Percentiles rank a stretch among this genome's conserved stretches.
Evolutionary conservation across 92 coral and sea anemone species (phyloP).

Genomic region (Porites divaricata): DNA sequence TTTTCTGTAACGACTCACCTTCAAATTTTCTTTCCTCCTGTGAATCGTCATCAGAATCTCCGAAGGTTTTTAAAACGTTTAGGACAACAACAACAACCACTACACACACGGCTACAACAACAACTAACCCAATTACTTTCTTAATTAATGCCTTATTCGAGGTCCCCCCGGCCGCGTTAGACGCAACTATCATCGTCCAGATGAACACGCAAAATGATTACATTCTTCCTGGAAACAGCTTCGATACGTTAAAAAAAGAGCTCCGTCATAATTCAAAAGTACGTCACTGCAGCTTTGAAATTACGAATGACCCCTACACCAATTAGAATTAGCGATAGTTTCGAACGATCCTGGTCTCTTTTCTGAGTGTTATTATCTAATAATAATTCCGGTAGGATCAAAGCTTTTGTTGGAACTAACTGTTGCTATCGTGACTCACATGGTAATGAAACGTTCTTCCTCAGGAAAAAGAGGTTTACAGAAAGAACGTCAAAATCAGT

Average conservation of each 20-base stretch:
- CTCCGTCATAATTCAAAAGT: not conserved
- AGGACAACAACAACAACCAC: slow-evolving; percentile 57
- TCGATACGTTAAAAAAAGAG: not conserved
- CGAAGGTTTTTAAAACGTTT: slow-evolving; percentile 73
- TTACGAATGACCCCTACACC: not conserved
- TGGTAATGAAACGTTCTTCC: too few species aligned
- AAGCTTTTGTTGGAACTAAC: too few species aligned
- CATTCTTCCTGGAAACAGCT: not conserved
- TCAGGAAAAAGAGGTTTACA: too few species aligned
- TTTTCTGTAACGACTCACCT: slow-evolving; percentile 5
- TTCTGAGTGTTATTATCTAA: too few species aligned
- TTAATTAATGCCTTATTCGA: slow-evolving; percentile 29
- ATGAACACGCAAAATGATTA: not conserved
- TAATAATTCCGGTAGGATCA: too few species aligned
- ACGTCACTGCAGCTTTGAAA: not conserved
- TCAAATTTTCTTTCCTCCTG: slow-evolving; percentile 5
- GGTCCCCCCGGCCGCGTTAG: not conserved
- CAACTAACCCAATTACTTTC: slow-evolving; percentile 56
- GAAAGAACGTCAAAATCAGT: too few species aligned
- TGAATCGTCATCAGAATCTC: slow-evolving; percentile 30
- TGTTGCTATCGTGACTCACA: too few species aligned
- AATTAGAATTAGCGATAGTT: not conserved
- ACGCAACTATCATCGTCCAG: not conserved
- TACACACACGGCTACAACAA: slow-evolving; percentile 63
- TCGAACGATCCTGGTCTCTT: too few species aligned